Evolutionary conservation across 2,888 invertebrate species (phyloP).

Genomic region (Ormyrus pomaceus): DNA sequence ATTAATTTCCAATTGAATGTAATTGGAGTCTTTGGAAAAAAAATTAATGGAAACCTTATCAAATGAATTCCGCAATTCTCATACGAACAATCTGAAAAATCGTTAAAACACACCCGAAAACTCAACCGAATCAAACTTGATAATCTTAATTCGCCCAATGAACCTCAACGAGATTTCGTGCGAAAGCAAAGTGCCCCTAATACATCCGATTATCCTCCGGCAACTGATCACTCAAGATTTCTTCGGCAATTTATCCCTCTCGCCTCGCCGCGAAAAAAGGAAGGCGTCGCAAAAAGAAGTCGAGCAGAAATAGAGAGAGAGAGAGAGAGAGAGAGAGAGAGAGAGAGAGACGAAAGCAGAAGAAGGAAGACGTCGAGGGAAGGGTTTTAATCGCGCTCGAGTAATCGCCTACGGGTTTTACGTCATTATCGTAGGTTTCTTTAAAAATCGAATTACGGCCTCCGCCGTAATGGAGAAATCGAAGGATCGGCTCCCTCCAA

Average conservation of each 20-base stretch:
- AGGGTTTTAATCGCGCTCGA: constrained; percentile 34
- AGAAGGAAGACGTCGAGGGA: background rate
- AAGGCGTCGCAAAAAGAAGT: background rate
- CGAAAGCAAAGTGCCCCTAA: constrained; percentile 14
- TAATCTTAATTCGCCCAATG: background rate
- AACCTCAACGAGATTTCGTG: background rate
- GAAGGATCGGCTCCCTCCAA: constrained; percentile 32
- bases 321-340: background rate
- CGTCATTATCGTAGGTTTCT: constrained; percentile 53
- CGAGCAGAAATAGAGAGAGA: background rate
- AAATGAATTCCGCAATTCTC: too few relatives aligned
- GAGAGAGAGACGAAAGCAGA: constrained; percentile 11
- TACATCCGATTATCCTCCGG: constrained; percentile 31
- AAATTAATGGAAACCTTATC: too few relatives aligned
- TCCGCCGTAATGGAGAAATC: constrained; percentile 53
- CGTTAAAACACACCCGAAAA: too few relatives aligned
- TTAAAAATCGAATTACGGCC: constrained; percentile 57
- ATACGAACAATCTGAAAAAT: too few relatives aligned
- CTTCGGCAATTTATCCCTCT: constrained; percentile 21
- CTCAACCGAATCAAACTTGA: background rate
- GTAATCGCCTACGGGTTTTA: constrained; percentile 46
- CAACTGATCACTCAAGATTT: constrained; percentile 32
- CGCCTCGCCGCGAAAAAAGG: background rate
- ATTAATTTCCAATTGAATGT: too few relatives aligned
- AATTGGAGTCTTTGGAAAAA: too few relatives aligned